phyloP scores from a whole-genome alignment of 2,113 vertebrate genomes.

The Pseudopodoces humilis region DNA sequence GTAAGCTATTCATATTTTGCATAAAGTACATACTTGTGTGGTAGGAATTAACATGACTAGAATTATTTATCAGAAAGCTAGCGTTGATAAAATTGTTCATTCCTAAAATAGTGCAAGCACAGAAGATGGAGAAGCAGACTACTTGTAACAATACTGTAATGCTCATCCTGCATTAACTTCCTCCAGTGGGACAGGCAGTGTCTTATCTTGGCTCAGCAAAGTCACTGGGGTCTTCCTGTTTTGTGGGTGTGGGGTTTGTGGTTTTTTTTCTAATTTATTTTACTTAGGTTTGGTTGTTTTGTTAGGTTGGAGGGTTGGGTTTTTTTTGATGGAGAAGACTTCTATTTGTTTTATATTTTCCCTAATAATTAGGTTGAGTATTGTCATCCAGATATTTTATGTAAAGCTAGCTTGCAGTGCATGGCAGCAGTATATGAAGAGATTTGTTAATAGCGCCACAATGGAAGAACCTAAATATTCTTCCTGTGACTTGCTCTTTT shows the following conservation, averaged over 20 bases:
- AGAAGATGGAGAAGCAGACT: neutral
- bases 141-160: neutral
- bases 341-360: neutral
- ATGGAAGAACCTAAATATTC: neutral
- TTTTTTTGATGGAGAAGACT: neutral
- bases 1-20: neutral
- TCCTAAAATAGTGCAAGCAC: neutral
- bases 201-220: constrained; percentile 41
- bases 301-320: neutral
- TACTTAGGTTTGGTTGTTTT: neutral
- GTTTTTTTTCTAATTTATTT: neutral
- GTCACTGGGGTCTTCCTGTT: constrained; percentile 3
- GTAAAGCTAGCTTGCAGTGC: neutral
- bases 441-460: neutral
- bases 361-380: neutral
- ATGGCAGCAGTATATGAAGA: neutral
- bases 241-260: too few species aligned
- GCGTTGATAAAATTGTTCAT: neutral
- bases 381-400: neutral
- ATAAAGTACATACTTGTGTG: neutral
- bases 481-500: neutral
- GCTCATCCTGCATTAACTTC: neutral
- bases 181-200: neutral
- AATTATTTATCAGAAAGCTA: constrained; percentile 5
- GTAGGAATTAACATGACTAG: neutral